These are phyloP conservation scores for Eulemur rufifrons DNA, from an alignment of 2,113 vertebrate genomes.

Conservation along the genomic window DNA sequence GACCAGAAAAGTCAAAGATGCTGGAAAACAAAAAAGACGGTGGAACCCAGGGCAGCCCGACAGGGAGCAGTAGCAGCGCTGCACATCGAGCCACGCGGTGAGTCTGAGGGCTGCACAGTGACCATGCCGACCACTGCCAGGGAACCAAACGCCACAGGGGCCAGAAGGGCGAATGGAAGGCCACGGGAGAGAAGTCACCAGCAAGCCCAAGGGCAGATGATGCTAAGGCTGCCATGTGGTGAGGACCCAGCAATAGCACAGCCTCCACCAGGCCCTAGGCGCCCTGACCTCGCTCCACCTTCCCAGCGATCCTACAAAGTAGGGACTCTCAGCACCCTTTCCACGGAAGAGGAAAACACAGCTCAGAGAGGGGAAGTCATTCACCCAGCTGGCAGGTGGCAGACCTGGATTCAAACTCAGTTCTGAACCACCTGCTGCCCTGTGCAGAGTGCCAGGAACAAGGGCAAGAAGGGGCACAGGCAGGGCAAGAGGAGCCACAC, in stretches of 20 bases:
- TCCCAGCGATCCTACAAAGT: not conserved
- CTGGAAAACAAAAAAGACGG: not conserved
- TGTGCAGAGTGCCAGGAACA: not conserved
- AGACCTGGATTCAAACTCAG: not conserved
- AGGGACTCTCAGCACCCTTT: not conserved
- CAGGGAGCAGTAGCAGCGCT: no score
- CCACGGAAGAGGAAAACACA: not conserved
- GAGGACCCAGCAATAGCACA: not conserved
- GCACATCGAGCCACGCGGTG: fast-evolving
- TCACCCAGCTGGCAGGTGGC: not conserved
- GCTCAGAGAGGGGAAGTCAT: not conserved
- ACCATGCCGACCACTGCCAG: not conserved
- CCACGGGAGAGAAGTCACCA: not conserved
- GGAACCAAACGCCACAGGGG: not conserved
- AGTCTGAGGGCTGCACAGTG: no score
- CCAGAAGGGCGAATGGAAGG: not conserved
- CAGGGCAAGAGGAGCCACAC: not conserved
- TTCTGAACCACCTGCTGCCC: not conserved
- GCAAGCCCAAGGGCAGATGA: not conserved
- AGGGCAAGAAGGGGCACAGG: not conserved
- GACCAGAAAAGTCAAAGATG: not conserved
- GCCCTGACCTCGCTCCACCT: not conserved
- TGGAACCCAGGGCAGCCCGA: not conserved
- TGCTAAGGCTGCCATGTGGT: not conserved
- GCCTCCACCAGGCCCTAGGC: not conserved